Evolutionary conservation across 2,797 vertebrate genomes (phyloP).

Genomic region (Chloroceryle inda): DNA sequence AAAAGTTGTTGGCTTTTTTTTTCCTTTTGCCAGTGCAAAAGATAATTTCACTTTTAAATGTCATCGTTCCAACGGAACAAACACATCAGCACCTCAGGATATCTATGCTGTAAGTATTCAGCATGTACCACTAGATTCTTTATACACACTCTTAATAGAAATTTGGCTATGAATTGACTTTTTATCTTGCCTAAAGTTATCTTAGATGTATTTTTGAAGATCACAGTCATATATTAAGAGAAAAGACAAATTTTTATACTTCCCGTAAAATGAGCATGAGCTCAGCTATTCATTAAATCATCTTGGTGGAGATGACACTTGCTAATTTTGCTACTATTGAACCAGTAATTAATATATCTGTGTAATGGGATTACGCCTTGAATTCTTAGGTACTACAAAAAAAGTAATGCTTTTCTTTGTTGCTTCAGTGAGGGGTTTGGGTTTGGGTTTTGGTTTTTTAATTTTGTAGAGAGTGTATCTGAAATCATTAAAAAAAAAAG

Average conservation of each 20-base stretch:
- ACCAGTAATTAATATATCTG: neutral
- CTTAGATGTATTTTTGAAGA: neutral
- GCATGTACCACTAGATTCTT: neutral
- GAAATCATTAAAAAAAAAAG: neutral
- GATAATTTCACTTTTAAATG: conserved; percentile 99
- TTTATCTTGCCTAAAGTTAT: neutral
- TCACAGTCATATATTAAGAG: neutral
- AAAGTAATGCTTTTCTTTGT: neutral
- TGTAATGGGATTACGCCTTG: neutral
- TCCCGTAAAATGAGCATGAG: neutral
- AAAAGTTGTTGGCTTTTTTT: neutral
- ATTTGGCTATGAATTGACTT: neutral
- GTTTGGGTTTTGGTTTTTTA: neutral
- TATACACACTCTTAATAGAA: neutral
- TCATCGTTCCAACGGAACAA: conserved; percentile 98
- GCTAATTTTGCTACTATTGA: neutral
- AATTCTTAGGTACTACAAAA: neutral
- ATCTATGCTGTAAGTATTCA: conserved; percentile 93
- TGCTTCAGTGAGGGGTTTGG: neutral
- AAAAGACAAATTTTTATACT: neutral
- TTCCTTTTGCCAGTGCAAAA: conserved; percentile 86
- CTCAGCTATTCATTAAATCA: neutral
- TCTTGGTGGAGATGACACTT: neutral
- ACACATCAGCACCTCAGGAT: conserved; percentile 96
- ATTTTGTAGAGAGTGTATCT: neutral